These are phyloP conservation scores for Tachysurus vachellii DNA, from an alignment of 2,113 vertebrate genomes.

Conservation along the genomic window DNA sequence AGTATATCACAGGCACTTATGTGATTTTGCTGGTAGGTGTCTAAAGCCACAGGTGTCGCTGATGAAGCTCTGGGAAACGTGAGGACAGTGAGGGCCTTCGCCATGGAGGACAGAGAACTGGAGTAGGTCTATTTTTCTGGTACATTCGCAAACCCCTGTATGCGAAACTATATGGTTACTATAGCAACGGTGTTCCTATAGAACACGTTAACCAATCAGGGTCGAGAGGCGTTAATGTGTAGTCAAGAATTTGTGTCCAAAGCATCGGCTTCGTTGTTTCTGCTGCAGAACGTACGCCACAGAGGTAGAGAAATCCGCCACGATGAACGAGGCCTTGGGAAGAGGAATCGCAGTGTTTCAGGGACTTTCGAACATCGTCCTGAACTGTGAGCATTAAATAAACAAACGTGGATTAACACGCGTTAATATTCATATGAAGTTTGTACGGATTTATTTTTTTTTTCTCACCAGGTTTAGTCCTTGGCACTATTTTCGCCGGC, in stretches of 20 bases:
- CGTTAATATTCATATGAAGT: not conserved
- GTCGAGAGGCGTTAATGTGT: too few species aligned
- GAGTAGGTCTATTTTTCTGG: conserved; percentile 59
- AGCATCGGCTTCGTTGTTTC: not conserved
- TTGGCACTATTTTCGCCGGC: conserved; percentile 91
- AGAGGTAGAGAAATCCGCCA: conserved; percentile 83
- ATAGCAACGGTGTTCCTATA: too few species aligned
- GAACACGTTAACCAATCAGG: too few species aligned
- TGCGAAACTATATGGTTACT: too few species aligned
- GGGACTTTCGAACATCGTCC: conserved; percentile 87
- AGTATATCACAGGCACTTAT: not conserved
- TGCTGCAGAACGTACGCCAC: conserved; percentile 75
- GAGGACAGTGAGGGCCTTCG: conserved; percentile 89
- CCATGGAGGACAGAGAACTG: conserved; percentile 87
- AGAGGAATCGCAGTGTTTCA: conserved; percentile 91
- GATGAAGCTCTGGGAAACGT: conserved; percentile 91
- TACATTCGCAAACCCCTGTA: not conserved
- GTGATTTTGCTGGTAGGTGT: conserved; percentile 70
- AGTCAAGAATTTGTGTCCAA: too few species aligned
- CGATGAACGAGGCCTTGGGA: conserved; percentile 84
- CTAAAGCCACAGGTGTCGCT: conserved; percentile 86
- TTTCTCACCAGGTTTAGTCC: conserved; percentile 79
- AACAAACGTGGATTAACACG: not conserved
- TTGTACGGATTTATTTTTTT: conserved; percentile 14
- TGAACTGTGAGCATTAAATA: conserved; percentile 84